Conservation (phyloP, 2,888 invertebrate genomes). For the Phaedon cochleariae region DNA sequence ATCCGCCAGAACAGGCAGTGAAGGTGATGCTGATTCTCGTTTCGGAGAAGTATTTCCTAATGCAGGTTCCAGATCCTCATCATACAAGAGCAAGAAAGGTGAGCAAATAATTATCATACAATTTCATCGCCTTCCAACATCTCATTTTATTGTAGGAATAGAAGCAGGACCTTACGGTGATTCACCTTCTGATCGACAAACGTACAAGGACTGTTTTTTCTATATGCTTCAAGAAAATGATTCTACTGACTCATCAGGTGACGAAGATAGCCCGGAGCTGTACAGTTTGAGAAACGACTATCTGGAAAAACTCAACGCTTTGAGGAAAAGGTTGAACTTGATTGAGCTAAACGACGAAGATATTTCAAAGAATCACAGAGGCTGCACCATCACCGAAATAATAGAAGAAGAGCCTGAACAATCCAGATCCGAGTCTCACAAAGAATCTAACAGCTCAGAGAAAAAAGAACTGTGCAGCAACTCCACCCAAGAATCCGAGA, state of each 20-base stretch:
- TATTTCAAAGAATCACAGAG: not conserved
- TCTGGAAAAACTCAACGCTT: slow-evolving; percentile 40
- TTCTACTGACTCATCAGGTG: slow-evolving; percentile 22
- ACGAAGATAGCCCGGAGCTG: slow-evolving; percentile 32
- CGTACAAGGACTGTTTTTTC: slow-evolving; percentile 29
- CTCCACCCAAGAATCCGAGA: slow-evolving; percentile 13
- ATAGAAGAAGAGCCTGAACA: slow-evolving; percentile 15
- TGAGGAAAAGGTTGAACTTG: slow-evolving; percentile 40
- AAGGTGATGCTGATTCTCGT: slow-evolving; percentile 39
- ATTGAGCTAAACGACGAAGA: slow-evolving; percentile 32
- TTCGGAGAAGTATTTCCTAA: slow-evolving; percentile 19
- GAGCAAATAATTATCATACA: not conserved
- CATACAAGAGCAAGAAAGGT: slow-evolving; percentile 32
- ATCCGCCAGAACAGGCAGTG: slow-evolving; percentile 39
- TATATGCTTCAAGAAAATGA: slow-evolving; percentile 33
- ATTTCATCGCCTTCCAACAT: not conserved
- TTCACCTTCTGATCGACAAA: slow-evolving; percentile 15
- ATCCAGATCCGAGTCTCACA: not conserved
- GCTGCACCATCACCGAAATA: slow-evolving; percentile 35
- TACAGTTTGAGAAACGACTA: slow-evolving; percentile 41
- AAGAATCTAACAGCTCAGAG: not conserved
- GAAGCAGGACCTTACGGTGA: slow-evolving; percentile 39
- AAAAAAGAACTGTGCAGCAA: not conserved
- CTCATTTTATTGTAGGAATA: slow-evolving; percentile 24
- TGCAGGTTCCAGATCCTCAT: slow-evolving; percentile 27